phyloP scores from a whole-genome alignment of 2,113 vertebrate genomes.

The Phyllopteryx taeniolatus region DNA sequence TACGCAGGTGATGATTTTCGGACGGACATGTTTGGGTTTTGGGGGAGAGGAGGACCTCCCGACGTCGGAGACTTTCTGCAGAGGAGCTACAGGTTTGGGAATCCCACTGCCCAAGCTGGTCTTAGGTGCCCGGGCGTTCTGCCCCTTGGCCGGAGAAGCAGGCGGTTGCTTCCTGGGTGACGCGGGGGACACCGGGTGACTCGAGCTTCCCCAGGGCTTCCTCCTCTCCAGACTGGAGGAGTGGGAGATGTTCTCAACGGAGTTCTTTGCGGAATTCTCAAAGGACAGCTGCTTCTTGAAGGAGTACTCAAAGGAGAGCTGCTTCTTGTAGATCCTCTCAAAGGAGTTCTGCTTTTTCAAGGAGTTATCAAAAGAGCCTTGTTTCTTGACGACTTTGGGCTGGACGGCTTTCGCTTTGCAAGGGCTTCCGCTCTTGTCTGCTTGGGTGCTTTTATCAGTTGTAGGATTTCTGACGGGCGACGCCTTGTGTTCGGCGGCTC shows the following conservation, averaged over 20 bases:
- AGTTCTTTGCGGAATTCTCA: constrained; percentile 59
- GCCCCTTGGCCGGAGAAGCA: constrained; percentile 61
- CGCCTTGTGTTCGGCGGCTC: constrained; percentile 25
- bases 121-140: constrained; percentile 69
- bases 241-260: constrained; percentile 58
- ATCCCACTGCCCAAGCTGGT: constrained; percentile 75
- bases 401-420: constrained; percentile 59
- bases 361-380: constrained; percentile 61
- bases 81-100: constrained; percentile 76
- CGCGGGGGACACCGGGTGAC: constrained; percentile 49
- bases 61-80: constrained; percentile 75
- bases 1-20: constrained; percentile 96
- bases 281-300: constrained; percentile 67
- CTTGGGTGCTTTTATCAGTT: constrained; percentile 63
- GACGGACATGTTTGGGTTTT: constrained; percentile 86
- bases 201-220: constrained; percentile 72
- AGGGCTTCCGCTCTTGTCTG: constrained; percentile 40
- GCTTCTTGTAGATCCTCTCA: constrained; percentile 58
- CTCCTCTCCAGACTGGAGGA: constrained; percentile 64
- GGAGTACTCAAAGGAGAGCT: constrained; percentile 61
- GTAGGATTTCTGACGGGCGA: constrained; percentile 24
- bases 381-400: constrained; percentile 59
- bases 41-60: constrained; percentile 60
- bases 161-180: constrained; percentile 63
- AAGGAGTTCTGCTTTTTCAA: constrained; percentile 64